Conservation (phyloP, 2,797 vertebrate species). For the Lepus townsendii region DNA sequence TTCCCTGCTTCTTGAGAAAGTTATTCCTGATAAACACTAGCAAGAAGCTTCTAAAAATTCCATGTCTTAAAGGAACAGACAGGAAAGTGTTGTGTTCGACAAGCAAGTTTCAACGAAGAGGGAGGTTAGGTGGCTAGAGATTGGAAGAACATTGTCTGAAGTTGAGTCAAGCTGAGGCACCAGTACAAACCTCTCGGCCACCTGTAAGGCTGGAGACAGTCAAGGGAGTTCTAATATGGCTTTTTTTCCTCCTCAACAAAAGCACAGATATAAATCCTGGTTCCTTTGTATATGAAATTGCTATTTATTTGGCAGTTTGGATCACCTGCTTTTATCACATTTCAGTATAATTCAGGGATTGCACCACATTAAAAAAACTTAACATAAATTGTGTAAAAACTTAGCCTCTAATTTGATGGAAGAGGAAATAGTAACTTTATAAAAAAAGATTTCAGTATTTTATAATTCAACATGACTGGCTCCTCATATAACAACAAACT, state of each 20-base stretch:
- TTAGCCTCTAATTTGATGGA: not conserved
- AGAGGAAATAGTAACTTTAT: slow-evolving; percentile 57
- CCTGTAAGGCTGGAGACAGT: not conserved
- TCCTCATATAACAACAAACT: slow-evolving; percentile 77
- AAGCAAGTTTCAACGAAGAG: not conserved
- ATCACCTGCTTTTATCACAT: slow-evolving; percentile 28
- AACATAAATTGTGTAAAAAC: slow-evolving; percentile 55
- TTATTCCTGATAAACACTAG: not conserved
- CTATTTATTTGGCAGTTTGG: not conserved
- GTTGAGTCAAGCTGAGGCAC: not conserved
- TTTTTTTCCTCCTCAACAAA: not conserved
- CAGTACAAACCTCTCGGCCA: not conserved
- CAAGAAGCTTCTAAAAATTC: not conserved
- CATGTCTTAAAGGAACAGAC: not conserved
- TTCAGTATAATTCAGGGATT: not conserved
- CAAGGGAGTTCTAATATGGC: not conserved
- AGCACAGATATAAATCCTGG: not conserved
- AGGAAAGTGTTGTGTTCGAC: slow-evolving; percentile 33
- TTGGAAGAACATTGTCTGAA: not conserved
- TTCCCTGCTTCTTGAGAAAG: not conserved
- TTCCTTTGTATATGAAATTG: not conserved
- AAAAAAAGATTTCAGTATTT: slow-evolving; percentile 76
- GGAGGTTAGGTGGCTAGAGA: not conserved
- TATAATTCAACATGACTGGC: slow-evolving; percentile 66
- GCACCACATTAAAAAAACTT: slow-evolving; percentile 21